Evolutionary conservation across 2,888 invertebrate genomes (phyloP).

Genomic region (Monopis laevigella): DNA sequence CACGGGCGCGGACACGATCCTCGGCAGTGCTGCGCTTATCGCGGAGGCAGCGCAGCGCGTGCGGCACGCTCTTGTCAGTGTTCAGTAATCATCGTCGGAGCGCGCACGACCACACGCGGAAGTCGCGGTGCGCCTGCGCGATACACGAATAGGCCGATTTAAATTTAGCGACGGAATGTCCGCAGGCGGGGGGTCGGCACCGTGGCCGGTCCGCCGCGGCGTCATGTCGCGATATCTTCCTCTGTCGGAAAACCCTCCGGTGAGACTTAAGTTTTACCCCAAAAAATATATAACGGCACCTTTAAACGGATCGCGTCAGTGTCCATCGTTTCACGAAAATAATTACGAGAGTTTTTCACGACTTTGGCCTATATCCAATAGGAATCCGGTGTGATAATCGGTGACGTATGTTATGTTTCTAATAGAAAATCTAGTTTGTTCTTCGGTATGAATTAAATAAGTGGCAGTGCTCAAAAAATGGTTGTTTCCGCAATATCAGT

Average conservation of each 20-base stretch:
- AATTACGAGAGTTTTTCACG: conserved; percentile 44
- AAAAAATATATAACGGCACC: conserved; percentile 34
- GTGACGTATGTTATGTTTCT: conserved; percentile 47
- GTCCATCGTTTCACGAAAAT: conserved; percentile 45
- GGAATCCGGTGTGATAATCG: conserved; percentile 42
- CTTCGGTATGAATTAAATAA: too few relatives aligned
- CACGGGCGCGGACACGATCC: background rate
- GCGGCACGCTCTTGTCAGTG: conserved; percentile 42
- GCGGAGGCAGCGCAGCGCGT: conserved; percentile 23
- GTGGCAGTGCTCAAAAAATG: too few relatives aligned
- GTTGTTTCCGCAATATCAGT: too few relatives aligned
- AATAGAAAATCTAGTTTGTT: conserved; percentile 51
- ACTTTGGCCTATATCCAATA: conserved; percentile 64
- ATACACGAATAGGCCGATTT: conserved; percentile 63
- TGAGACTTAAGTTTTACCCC: conserved; percentile 40
- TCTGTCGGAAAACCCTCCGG: conserved; percentile 50
- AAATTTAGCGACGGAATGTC: conserved; percentile 64
- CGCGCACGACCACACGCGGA: conserved; percentile 63
- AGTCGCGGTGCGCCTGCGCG: conserved; percentile 62
- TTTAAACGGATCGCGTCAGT: conserved; percentile 43
- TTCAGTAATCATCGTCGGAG: conserved; percentile 47
- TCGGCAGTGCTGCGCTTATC: conserved; percentile 52
- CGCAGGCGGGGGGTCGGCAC: conserved; percentile 69
- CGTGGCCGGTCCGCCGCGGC: conserved; percentile 78
- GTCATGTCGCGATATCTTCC: conserved; percentile 57